Conservation (phyloP, 2,888 invertebrate genomes). For the Chrysodeixis includens region DNA sequence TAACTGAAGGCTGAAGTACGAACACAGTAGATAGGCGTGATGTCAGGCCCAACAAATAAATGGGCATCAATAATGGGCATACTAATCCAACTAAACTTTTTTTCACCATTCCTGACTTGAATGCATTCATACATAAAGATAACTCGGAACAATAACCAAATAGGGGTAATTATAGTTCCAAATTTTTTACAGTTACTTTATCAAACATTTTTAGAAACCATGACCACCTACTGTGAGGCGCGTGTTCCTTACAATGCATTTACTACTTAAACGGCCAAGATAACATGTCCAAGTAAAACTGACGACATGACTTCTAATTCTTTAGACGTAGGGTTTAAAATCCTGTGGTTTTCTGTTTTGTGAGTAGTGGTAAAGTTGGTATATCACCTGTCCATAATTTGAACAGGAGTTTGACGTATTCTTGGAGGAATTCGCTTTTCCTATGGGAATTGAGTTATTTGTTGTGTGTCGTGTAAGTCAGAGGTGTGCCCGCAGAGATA, state of each 20-base stretch:
- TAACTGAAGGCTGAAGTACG: no score
- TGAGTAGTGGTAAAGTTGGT: neutral
- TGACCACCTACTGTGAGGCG: constrained; percentile 51
- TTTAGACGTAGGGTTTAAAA: neutral
- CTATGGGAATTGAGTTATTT: constrained; percentile 53
- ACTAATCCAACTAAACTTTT: neutral
- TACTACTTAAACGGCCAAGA: neutral
- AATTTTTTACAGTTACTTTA: constrained; percentile 23
- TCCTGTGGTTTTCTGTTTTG: neutral
- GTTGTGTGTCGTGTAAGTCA: constrained; percentile 17
- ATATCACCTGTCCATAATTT: constrained; percentile 50
- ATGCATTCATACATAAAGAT: constrained; percentile 5
- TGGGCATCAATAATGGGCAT: neutral
- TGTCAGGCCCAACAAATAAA: no score
- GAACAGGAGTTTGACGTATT: constrained; percentile 59
- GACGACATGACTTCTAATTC: neutral
- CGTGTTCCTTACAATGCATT: constrained; percentile 39
- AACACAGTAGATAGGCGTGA: no score
- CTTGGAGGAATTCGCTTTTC: constrained; percentile 43
- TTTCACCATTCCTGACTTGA: neutral
- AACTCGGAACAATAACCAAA: constrained; percentile 15
- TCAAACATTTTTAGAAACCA: constrained; percentile 28
- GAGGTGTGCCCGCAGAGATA: constrained; percentile 22
- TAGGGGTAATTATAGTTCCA: neutral
- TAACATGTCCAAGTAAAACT: neutral